These are phyloP conservation scores for Polydesmus complanatus DNA, from an alignment of 2,888 invertebrate genomes.

Conservation along the genomic window DNA sequence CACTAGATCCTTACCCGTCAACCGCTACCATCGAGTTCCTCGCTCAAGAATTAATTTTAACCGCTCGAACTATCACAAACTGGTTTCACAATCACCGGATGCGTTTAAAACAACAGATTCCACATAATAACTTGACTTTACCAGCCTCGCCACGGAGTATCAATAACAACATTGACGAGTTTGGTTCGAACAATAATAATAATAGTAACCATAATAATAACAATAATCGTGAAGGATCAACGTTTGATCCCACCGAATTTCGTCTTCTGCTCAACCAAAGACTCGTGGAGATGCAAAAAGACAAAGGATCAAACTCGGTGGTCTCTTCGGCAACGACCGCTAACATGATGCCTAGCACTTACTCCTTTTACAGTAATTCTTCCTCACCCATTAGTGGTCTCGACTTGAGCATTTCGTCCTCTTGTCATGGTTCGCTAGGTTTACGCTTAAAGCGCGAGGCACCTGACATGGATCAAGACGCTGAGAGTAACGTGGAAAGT, in stretches of 20 bases:
- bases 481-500: conserved; percentile 15
- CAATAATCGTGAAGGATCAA: conserved; percentile 22
- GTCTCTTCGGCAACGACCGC: conserved; percentile 28
- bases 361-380: conserved; percentile 32
- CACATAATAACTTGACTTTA: conserved; percentile 12
- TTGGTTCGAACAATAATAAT: conserved; percentile 45
- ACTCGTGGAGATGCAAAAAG: conserved; percentile 72
- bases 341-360: conserved; percentile 31
- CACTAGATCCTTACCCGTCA: conserved; percentile 92
- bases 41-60: conserved; percentile 76
- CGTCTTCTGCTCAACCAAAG: conserved; percentile 75
- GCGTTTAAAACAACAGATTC: conserved; percentile 72
- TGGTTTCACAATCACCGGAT: conserved; percentile 99
- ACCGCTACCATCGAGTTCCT: conserved; percentile 91
- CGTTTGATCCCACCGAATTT: conserved; percentile 82
- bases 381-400: conserved; percentile 56
- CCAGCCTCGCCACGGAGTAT: conserved; percentile 39
- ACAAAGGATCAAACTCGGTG: conserved; percentile 48
- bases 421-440: conserved; percentile 12
- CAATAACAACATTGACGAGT: background rate
- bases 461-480: conserved; percentile 3
- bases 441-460: conserved; percentile 8
- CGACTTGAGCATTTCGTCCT: conserved; percentile 66
- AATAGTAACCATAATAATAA: conserved; percentile 16
- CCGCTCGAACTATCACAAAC: conserved; percentile 92